Conservation (phyloP, 2,888 invertebrate species). For the Hydroisotoma schaefferi region DNA sequence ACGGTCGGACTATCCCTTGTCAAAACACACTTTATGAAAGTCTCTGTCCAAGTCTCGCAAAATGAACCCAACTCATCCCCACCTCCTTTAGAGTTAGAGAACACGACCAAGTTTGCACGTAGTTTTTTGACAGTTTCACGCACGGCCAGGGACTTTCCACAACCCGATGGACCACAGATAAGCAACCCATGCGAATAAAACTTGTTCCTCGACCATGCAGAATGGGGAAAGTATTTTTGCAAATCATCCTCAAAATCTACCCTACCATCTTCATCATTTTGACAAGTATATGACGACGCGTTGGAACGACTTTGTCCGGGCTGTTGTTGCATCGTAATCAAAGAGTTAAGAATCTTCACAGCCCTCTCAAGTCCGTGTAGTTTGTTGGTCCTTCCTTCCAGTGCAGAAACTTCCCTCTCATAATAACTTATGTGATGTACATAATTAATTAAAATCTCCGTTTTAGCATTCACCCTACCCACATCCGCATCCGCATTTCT, state of each 20-base stretch:
- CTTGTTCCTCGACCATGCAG: slow-evolving; percentile 26
- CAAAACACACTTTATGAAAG: slow-evolving; percentile 55
- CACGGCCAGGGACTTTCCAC: slow-evolving; percentile 60
- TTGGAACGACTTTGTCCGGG: too few relatives aligned
- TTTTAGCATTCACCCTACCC: slow-evolving; percentile 36
- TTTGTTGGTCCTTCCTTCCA: background rate
- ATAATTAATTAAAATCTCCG: slow-evolving; percentile 37
- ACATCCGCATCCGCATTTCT: slow-evolving; percentile 15
- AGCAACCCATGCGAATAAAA: slow-evolving; percentile 49
- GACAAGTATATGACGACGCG: too few relatives aligned
- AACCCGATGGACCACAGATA: slow-evolving; percentile 59
- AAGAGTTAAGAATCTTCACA: slow-evolving; percentile 24
- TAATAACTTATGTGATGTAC: slow-evolving; percentile 39
- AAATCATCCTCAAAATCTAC: background rate
- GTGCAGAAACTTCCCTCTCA: slow-evolving; percentile 8
- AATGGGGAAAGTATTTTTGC: slow-evolving; percentile 7
- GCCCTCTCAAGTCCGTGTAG: slow-evolving; percentile 31
- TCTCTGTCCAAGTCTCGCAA: slow-evolving; percentile 55
- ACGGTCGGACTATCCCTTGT: slow-evolving; percentile 51
- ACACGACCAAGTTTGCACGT: slow-evolving; percentile 54
- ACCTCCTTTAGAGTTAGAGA: slow-evolving; percentile 19
- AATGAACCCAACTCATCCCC: slow-evolving; percentile 5
- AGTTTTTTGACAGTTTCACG: slow-evolving; percentile 54
- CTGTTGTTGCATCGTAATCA: slow-evolving; percentile 18
- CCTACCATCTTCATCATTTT: slow-evolving; percentile 1